Evolutionary conservation across 2,888 invertebrate genomes (phyloP).

Genomic region (Ichneumon xanthorius): DNA sequence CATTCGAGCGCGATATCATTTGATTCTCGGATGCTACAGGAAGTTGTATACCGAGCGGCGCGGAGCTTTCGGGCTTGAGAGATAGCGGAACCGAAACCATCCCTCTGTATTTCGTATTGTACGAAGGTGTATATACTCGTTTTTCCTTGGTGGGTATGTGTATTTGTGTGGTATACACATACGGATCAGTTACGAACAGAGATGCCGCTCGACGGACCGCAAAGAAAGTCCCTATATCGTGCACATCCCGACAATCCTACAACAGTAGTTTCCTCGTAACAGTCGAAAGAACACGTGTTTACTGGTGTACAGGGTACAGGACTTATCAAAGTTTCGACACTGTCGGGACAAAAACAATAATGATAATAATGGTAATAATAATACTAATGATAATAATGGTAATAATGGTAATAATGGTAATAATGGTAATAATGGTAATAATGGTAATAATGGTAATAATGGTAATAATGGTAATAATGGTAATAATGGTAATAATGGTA

Average conservation of each 20-base stretch:
- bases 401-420: too few relatives aligned
- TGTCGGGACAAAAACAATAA: neutral
- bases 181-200: constrained; percentile 11
- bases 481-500: too few relatives aligned
- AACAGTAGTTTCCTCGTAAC: neutral
- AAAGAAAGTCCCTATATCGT: constrained; percentile 2
- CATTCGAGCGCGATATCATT: constrained; percentile 39
- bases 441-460: too few relatives aligned
- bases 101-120: constrained; percentile 18
- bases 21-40: constrained; percentile 10
- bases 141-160: neutral
- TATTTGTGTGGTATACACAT: neutral
- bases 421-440: too few relatives aligned
- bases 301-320: neutral
- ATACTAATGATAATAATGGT: too few relatives aligned
- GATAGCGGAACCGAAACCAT: constrained; percentile 1
- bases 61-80: constrained; percentile 30
- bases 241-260: neutral
- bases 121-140: neutral
- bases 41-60: neutral
- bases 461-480: too few relatives aligned
- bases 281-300: neutral
- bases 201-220: neutral
- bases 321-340: neutral
- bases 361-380: neutral